These are phyloP conservation scores for Pachypsylla venusta DNA, from an alignment of 1,140 invertebrate genomes.

Conservation along the genomic window DNA sequence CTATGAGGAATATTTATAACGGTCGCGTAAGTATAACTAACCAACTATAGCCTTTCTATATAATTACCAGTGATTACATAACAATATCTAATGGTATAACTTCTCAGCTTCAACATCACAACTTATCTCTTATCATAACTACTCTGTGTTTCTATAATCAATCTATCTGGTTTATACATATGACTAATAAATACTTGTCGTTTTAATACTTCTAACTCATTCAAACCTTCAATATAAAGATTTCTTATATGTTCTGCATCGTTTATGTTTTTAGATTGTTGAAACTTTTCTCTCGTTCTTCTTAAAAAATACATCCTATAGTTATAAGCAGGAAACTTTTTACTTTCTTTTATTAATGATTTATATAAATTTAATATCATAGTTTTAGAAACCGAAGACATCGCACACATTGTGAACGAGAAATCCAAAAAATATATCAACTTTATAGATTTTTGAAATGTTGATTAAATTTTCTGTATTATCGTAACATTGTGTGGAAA, in stretches of 20 bases:
- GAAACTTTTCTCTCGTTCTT: slow-evolving; percentile 1
- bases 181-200: slow-evolving; percentile 1
- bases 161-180: background rate
- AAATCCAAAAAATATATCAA: no score
- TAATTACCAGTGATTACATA: no score
- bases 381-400: background rate
- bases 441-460: no score
- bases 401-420: no score
- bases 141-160: background rate
- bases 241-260: background rate
- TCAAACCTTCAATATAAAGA: background rate
- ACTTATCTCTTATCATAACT: background rate
- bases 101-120: no score
- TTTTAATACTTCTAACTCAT: slow-evolving; percentile 5
- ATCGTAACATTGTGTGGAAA: no score
- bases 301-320: slow-evolving; percentile 1
- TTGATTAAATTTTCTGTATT: no score
- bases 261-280: background rate
- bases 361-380: background rate
- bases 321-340: slow-evolving; percentile 2
- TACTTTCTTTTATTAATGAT: background rate
- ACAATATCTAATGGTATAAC: no score
- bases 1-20: no score
- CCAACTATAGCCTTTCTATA: no score
- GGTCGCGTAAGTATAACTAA: no score